These are phyloP conservation scores for Arrhopalites spinosus DNA, from an alignment of 2,888 invertebrate species.

Conservation along the genomic window DNA sequence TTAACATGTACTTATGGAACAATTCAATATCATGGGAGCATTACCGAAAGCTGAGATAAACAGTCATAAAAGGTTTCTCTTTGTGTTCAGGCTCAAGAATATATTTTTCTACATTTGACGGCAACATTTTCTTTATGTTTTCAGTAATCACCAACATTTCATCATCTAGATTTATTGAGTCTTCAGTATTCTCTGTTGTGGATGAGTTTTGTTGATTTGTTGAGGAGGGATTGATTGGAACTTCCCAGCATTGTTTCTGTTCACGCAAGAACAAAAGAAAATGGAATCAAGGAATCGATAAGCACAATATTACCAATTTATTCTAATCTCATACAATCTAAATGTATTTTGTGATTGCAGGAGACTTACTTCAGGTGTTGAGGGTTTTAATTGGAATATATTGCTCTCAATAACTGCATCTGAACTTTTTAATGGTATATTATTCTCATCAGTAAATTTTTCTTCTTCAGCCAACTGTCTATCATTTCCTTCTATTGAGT, in stretches of 20 bases:
- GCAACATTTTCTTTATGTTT: background rate
- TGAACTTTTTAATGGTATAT: background rate
- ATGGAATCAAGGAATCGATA: background rate
- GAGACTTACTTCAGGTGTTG: conserved; percentile 3
- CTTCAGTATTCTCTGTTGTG: background rate
- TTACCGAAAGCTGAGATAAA: conserved; percentile 33
- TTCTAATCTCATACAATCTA: too few species aligned
- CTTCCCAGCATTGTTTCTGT: background rate
- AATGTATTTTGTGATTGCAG: background rate
- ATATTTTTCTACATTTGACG: background rate
- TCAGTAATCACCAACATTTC: background rate
- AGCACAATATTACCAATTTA: too few species aligned
- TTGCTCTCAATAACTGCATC: background rate
- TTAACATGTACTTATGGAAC: background rate
- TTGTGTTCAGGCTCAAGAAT: background rate
- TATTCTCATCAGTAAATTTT: background rate
- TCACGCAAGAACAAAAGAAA: background rate
- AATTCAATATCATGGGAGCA: too few species aligned
- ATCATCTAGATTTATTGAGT: background rate
- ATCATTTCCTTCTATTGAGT: background rate
- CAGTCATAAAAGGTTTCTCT: background rate
- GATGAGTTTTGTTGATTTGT: background rate
- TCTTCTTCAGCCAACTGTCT: too few species aligned
- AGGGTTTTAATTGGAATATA: conserved; percentile 8
- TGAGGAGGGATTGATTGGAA: background rate